phyloP scores from a whole-genome alignment of 2,888 invertebrate species.

The Ochropacha duplaris region DNA sequence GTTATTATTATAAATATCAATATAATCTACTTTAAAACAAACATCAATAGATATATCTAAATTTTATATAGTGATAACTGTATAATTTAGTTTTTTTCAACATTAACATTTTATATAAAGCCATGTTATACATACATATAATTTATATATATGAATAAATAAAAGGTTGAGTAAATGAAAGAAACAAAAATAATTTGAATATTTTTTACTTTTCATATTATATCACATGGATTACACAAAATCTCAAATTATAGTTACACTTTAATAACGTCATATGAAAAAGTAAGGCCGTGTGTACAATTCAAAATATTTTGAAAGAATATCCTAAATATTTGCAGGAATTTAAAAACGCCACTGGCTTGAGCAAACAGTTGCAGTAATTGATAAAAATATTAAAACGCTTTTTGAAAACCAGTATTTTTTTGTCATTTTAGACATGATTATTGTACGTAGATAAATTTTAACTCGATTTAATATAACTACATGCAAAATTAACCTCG shows the following conservation, averaged over 20 bases:
- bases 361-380: constrained; percentile 75
- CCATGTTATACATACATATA: constrained; percentile 54
- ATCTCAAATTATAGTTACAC: constrained; percentile 69
- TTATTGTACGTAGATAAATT: constrained; percentile 56
- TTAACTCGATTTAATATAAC: constrained; percentile 43
- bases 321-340: constrained; percentile 24
- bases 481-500: constrained; percentile 70
- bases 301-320: constrained; percentile 12
- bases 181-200: constrained; percentile 60
- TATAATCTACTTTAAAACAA: constrained; percentile 47
- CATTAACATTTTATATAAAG: constrained; percentile 57
- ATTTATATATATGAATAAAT: constrained; percentile 44
- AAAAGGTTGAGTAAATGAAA: constrained; percentile 57
- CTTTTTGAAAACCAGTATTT: constrained; percentile 36
- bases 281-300: constrained; percentile 28
- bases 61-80: constrained; percentile 28
- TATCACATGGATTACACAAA: constrained; percentile 71
- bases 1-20: constrained; percentile 30
- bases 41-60: constrained; percentile 54
- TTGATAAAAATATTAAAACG: constrained; percentile 53
- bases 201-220: constrained; percentile 72
- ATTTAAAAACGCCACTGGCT: constrained; percentile 47
- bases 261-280: constrained; percentile 46
- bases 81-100: constrained; percentile 43
- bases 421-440: constrained; percentile 67